Base-by-base conservation (phyloP, 2,113 vertebrate species). In the Psilopsiagon aymara region DNA sequence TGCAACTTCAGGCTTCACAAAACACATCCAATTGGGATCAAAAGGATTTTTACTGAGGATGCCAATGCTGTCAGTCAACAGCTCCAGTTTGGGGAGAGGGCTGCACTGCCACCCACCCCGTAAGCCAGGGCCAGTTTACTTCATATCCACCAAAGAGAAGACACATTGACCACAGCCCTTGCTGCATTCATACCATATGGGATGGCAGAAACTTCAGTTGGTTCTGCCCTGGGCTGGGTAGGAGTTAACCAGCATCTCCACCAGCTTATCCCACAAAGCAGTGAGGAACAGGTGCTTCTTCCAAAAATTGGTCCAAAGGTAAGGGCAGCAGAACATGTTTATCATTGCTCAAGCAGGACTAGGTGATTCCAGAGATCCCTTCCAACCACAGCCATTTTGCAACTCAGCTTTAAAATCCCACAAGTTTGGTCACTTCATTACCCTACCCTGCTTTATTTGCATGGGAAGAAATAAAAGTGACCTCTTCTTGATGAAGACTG, bases 291-390 rank as follows among this genome's bases (percentile, higher is more conserved):
- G 33, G 16, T 0, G 12, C 17, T 70, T 53, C 31, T 49, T 31
- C 55, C 33, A 41, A 33, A 67, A 43, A 1, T 0, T 28, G 24
- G 33, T 4, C 11, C 1, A 0, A 69, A 89, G 33, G 10, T 15
- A 13, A 52, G 4, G 11, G 10, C 9, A 12, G 27, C 27, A 25
- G 63, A 35, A 20, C 10, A 24, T 8, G 2, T 15, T 52, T 52
- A 31, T 1, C 2, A 43, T 5, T 25, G 18, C 57, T 71, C 2
- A 1, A 37, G 64, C 19, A 52, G 66, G 33, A 47, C 25, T 16
- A 41, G 44, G 52, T 35, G 51, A 67, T 13, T 73, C 17, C 51
- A 60, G 44, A 71, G 24, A 14, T 41, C 29, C 25, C 67, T 49
- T 41, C 17, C 41, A 73, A 49, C 13, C 41, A 44, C 51, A 57